Conservation (phyloP, 2,797 vertebrate species). For the Siniperca undulata region DNA sequence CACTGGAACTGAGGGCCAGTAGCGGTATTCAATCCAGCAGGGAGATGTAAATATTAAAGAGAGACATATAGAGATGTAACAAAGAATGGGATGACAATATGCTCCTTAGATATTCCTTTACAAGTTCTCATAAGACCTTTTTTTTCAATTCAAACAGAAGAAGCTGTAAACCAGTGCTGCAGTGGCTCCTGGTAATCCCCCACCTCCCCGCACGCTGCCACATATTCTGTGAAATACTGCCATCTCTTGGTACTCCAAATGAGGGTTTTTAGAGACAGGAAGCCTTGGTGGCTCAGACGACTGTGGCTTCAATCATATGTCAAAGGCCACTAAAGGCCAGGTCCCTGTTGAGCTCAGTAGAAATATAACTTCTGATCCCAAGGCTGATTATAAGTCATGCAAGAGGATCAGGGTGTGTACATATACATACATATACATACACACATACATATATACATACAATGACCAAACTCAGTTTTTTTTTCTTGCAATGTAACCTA, state of each 20-base stretch:
- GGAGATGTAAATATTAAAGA: slow-evolving; percentile 72
- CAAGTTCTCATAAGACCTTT: slow-evolving; percentile 75
- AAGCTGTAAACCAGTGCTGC: slow-evolving; percentile 71
- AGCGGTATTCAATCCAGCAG: slow-evolving; percentile 58
- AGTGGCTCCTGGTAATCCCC: slow-evolving; percentile 65
- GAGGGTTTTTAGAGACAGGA: slow-evolving; percentile 19
- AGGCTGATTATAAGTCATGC: slow-evolving; percentile 10
- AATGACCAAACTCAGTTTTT: background rate
- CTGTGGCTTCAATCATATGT: slow-evolving; percentile 50
- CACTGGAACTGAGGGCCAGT: slow-evolving; percentile 63
- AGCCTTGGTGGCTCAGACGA: slow-evolving; percentile 35
- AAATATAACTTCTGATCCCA: slow-evolving; percentile 23
- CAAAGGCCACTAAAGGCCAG: slow-evolving; percentile 50
- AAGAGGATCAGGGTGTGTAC: slow-evolving; percentile 20
- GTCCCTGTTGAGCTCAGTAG: slow-evolving; percentile 30
- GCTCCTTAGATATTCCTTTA: slow-evolving; percentile 72
- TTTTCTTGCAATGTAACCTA: background rate
- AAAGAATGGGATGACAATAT: slow-evolving; percentile 62
- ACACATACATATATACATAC: too few relatives aligned
- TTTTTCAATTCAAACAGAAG: slow-evolving; percentile 76
- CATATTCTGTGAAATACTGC: slow-evolving; percentile 96
- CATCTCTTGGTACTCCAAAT: slow-evolving; percentile 89
- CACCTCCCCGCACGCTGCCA: slow-evolving; percentile 40
- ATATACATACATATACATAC: background rate
- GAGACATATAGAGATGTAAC: slow-evolving; percentile 69